Conservation (phyloP, 2,888 invertebrate species). For the Phortica okadai region DNA sequence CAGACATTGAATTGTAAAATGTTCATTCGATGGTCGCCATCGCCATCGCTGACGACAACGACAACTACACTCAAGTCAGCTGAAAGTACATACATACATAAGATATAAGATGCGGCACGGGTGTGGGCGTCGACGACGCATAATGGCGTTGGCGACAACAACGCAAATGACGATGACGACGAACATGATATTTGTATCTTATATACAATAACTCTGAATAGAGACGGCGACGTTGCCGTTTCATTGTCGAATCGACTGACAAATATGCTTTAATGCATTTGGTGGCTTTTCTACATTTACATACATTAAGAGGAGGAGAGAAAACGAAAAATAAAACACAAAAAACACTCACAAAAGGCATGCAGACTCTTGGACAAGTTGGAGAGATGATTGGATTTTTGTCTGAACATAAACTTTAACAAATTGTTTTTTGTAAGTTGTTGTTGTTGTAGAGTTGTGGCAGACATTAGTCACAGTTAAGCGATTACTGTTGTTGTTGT, state of each 20-base stretch:
- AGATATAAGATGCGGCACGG: no score
- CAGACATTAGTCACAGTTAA: conserved; percentile 4
- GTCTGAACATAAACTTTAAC: conserved; percentile 3
- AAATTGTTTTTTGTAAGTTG: conserved; percentile 3
- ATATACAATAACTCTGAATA: neutral
- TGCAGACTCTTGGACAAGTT: neutral
- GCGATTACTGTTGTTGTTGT: neutral
- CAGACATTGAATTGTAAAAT: neutral
- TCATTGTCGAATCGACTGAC: neutral
- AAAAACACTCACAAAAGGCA: neutral
- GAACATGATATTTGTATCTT: no score
- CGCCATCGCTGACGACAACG: neutral
- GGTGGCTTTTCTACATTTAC: no score
- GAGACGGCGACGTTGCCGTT: neutral
- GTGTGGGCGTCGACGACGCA: no score
- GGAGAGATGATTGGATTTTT: neutral
- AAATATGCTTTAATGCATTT: neutral
- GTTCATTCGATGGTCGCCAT: neutral
- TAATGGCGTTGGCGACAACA: no score
- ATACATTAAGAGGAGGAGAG: no score
- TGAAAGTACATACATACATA: no score
- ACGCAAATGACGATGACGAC: no score
- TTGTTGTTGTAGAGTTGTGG: neutral
- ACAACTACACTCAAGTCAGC: neutral
- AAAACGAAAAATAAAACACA: conserved; percentile 1